Percentiles rank a stretch among this genome's conserved stretches.
phyloP scores from a whole-genome alignment of 2,888 invertebrate species.

The Flexamia atlantica region DNA sequence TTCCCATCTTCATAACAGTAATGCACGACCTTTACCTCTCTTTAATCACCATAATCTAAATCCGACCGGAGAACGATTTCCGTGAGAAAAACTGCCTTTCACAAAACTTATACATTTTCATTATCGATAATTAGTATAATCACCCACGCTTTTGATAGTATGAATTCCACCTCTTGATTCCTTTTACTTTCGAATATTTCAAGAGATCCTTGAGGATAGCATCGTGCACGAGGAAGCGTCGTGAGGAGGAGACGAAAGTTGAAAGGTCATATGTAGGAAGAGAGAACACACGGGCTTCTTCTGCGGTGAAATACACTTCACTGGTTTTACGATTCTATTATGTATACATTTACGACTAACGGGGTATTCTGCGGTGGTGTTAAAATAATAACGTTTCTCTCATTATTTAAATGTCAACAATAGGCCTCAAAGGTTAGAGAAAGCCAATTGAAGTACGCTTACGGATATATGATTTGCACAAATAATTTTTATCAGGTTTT shows the following conservation, averaged over 20 bases:
- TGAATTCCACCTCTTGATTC: constrained; percentile 8
- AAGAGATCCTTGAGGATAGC: constrained; percentile 14
- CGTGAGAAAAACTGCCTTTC: not conserved
- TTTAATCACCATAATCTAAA: too few species aligned
- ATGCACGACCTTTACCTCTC: too few species aligned
- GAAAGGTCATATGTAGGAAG: constrained; percentile 18
- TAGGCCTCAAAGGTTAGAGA: not conserved
- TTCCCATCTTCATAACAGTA: too few species aligned
- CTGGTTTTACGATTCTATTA: constrained; percentile 18
- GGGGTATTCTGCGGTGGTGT: not conserved
- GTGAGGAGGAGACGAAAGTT: constrained; percentile 8
- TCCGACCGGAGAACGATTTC: too few species aligned
- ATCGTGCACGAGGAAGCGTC: constrained; percentile 24
- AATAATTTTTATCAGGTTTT: too few species aligned
- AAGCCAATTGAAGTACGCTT: too few species aligned
- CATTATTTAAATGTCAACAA: not conserved
- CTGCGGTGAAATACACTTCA: not conserved
- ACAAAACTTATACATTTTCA: not conserved
- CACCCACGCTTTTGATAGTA: not conserved
- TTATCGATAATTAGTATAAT: not conserved
- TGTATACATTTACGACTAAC: constrained; percentile 8
- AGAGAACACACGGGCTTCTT: not conserved
- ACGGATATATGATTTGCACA: too few species aligned
- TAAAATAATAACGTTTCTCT: constrained; percentile 8
- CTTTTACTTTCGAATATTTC: constrained; percentile 33